phyloP scores from a whole-genome alignment of 2,888 invertebrate species.

The Apamea epomidion region DNA sequence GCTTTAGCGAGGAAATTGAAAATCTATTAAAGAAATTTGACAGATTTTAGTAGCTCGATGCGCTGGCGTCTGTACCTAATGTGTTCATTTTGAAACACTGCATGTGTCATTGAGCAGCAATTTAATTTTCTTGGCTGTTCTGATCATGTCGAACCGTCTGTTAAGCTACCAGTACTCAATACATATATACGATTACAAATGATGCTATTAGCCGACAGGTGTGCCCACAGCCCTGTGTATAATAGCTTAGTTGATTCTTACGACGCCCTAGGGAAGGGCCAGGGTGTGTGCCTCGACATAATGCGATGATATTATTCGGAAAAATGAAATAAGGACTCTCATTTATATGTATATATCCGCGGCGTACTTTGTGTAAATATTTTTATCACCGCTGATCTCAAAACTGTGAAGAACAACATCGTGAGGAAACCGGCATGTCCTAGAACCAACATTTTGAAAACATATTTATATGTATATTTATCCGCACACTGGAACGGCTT shows the following conservation, averaged over 20 bases:
- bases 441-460: too few species aligned
- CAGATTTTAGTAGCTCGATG: too few species aligned
- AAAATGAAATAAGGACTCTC: constrained; percentile 24
- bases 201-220: constrained; percentile 49
- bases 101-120: neutral
- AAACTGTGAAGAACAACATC: too few species aligned
- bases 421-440: too few species aligned
- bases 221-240: constrained; percentile 39
- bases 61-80: too few species aligned
- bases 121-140: neutral
- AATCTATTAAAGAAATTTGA: too few species aligned
- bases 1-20: too few species aligned
- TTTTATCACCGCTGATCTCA: too few species aligned
- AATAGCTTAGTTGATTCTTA: constrained; percentile 52
- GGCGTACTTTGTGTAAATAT: too few species aligned
- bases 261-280: constrained; percentile 46
- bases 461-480: too few species aligned
- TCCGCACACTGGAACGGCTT: too few species aligned
- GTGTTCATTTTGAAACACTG: neutral
- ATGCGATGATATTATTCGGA: neutral
- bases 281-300: constrained; percentile 3
- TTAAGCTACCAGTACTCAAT: neutral
- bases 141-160: neutral
- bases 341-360: constrained; percentile 10
- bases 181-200: constrained; percentile 32